Base-by-base conservation (phyloP, 2,797 vertebrate species). In the Taenioides sp. region DNA sequence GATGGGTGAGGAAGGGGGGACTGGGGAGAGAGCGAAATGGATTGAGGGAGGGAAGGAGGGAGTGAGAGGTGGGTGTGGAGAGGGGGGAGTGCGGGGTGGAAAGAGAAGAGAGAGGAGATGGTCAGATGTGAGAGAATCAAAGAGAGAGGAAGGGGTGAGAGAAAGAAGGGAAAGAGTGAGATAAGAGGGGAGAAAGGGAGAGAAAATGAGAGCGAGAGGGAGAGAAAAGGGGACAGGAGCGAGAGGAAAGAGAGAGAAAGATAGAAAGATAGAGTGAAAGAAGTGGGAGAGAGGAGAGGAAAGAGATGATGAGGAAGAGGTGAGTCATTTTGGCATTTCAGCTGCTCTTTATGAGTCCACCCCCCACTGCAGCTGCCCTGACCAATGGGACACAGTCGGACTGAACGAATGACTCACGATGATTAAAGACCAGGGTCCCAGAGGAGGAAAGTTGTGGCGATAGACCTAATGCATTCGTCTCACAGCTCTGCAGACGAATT, bases 261-360 rank as follows among this genome's bases (percentile, higher is more conserved):
- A 49, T 18, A 14, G 47, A 18, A 49, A 5, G 47, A 49, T 14
- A 18, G 4, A 47, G 43, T 0, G 43, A 49, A 18, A 49, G 47
- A 49, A 47, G 43, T 4, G 1, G 4, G 47, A 49, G 47, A 18
- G 17, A 49, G 47, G 16, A 47, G 43, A 43, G 14, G 40, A 43
- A 14, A 43, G 14, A 43, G 40, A 43, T 4, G 34, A 37, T 64
- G 71, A 77, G 86, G 87, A 80, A 82, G 85, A 81, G 85, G 81
- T 89, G 86, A 91, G 85, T 89, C 87, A 91, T 86, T 81, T 62
- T 80, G 68, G 80, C 66, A 78, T 86, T 86, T 70, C 88, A 92
- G 83, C 89, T 90, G 87, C 81, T 90, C 76, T 83, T 80, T 74
- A 65, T 88, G 79, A 80, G 76, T 75, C 40, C 0, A 17, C 58